phyloP scores from a whole-genome alignment of 2,113 vertebrate species.

The Callipepla californica region DNA sequence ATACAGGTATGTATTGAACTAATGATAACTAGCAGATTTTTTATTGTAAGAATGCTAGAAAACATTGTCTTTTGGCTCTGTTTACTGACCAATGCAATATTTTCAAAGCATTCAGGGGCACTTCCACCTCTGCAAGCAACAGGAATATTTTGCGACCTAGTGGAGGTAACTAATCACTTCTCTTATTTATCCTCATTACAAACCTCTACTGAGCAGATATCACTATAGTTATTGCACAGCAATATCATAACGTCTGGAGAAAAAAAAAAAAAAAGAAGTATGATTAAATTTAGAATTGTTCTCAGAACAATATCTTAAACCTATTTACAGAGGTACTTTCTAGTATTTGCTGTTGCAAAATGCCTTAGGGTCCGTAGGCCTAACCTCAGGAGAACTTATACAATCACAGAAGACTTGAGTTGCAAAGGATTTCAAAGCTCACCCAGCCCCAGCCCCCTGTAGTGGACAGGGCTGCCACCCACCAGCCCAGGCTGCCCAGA shows the following conservation, averaged over 20 bases:
- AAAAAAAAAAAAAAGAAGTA: background rate
- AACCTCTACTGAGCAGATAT: background rate
- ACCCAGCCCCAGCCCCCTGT: background rate
- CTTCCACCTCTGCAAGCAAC: constrained; percentile 76
- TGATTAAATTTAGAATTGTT: background rate
- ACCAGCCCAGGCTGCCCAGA: background rate
- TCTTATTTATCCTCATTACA: background rate
- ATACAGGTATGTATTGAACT: constrained; percentile 79
- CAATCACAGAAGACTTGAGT: background rate
- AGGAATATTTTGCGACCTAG: constrained; percentile 74
- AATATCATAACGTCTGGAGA: background rate
- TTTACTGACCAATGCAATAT: constrained; percentile 69
- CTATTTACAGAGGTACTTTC: background rate
- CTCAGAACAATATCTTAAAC: background rate
- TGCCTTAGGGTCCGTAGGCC: background rate
- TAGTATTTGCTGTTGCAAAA: background rate
- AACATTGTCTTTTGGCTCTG: background rate
- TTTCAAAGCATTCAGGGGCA: constrained; percentile 86
- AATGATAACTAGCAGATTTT: background rate
- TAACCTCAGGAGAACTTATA: background rate
- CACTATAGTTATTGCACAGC: rapidly evolving
- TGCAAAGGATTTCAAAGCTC: background rate
- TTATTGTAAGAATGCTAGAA: constrained; percentile 34
- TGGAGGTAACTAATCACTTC: constrained; percentile 80
- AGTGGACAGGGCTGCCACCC: background rate